Evolutionary conservation across 2,888 invertebrate species (phyloP).

Genomic region (Chloroclystis v-ata): DNA sequence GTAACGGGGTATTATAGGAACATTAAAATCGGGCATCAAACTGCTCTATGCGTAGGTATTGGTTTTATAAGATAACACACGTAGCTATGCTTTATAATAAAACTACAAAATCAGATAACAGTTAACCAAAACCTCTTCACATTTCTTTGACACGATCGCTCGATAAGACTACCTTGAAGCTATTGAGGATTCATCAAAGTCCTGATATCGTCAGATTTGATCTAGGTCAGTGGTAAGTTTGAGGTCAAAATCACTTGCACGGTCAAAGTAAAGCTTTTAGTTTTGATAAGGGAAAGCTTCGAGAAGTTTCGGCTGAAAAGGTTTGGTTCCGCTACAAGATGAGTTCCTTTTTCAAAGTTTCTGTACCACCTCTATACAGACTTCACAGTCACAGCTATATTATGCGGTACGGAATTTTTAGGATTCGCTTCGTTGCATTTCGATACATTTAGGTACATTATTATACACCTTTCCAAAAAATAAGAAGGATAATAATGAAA

Average conservation of each 20-base stretch:
- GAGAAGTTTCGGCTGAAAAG: not conserved
- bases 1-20: too few species aligned
- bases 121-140: not conserved
- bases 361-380: too few species aligned
- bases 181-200: constrained; percentile 55
- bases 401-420: too few species aligned
- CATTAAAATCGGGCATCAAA: too few species aligned
- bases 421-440: too few species aligned
- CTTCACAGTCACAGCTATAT: too few species aligned
- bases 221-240: constrained; percentile 53
- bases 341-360: not conserved
- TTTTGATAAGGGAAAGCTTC: constrained; percentile 47
- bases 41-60: too few species aligned
- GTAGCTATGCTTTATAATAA: too few species aligned
- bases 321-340: not conserved
- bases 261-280: constrained; percentile 49
- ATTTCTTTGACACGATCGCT: constrained; percentile 41
- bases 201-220: constrained; percentile 43
- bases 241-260: constrained; percentile 63
- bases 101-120: not conserved
- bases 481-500: too few species aligned
- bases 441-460: too few species aligned
- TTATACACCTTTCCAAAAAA: too few species aligned
- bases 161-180: constrained; percentile 62
- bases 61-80: too few species aligned